Evolutionary conservation across 1,140 invertebrate species (phyloP).

Genomic region (Acyrthosiphon pisum): DNA sequence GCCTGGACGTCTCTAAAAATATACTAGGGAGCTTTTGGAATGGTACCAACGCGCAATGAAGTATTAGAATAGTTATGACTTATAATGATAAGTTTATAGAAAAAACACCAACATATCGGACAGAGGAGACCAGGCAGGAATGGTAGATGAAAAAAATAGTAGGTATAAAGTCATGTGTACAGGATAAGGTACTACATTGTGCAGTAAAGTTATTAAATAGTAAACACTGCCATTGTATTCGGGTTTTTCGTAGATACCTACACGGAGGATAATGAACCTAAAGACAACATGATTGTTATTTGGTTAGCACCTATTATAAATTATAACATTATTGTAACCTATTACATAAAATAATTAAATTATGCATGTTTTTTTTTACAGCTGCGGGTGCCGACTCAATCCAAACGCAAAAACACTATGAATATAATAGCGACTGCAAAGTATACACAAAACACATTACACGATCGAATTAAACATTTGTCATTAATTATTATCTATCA

Average conservation of each 20-base stretch:
- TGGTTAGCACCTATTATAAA: background rate
- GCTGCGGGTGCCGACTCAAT: background rate
- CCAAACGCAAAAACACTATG: background rate
- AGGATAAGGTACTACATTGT: background rate
- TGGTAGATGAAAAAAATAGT: background rate
- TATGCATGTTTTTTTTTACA: background rate
- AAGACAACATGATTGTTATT: background rate
- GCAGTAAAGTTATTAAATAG: background rate
- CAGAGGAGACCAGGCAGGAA: background rate
- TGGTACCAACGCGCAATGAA: background rate
- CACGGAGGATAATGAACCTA: background rate
- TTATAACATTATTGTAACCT: background rate
- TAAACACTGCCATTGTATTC: background rate
- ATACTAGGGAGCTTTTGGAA: background rate
- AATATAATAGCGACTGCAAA: background rate
- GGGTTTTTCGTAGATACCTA: background rate
- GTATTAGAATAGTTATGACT: background rate
- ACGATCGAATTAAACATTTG: background rate
- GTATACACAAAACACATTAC: background rate
- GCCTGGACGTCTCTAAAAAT: constrained; percentile 35
- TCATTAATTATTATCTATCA: background rate
- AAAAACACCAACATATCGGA: background rate
- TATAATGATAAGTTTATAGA: background rate
- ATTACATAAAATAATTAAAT: no score
- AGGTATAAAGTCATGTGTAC: background rate